These are phyloP conservation scores for Paradoxurus hermaphroditus DNA, from an alignment of 2,113 vertebrate genomes.

Conservation along the genomic window DNA sequence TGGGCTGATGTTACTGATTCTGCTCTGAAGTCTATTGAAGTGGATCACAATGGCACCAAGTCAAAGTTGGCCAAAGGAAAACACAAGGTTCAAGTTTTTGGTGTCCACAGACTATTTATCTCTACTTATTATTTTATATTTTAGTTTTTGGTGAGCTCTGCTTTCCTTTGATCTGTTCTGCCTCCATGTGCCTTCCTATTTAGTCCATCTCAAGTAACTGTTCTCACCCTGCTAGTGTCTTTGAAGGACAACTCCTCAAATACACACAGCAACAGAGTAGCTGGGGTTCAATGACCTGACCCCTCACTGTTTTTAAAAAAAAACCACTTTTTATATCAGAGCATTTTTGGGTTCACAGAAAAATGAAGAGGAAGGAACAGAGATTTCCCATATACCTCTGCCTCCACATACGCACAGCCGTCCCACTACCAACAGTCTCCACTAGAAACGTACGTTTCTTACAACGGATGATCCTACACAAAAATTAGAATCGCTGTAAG, in stretches of 20 bases:
- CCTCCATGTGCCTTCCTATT: not conserved
- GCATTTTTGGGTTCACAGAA: not conserved
- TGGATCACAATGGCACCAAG: not conserved
- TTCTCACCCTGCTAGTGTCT: not conserved
- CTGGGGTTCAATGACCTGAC: not conserved
- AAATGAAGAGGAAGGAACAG: not conserved
- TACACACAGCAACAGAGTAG: not conserved
- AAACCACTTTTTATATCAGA: not conserved
- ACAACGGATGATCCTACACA: not conserved
- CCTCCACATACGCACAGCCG: too few species aligned
- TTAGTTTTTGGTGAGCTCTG: not conserved
- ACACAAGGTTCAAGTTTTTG: too few species aligned
- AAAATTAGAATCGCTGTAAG: not conserved
- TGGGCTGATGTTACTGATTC: not conserved
- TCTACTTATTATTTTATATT: not conserved
- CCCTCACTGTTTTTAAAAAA: not conserved
- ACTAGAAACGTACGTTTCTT: not conserved
- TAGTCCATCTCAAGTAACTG: not conserved
- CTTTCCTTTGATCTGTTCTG: not conserved
- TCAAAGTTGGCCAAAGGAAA: not conserved
- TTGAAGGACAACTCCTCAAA: not conserved
- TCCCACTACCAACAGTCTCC: not conserved
- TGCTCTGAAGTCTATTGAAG: not conserved
- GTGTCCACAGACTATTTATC: not conserved
- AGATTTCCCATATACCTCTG: not conserved